Evolutionary conservation across 2,797 vertebrate species (phyloP).

Genomic region (Eulemur coronatus): DNA sequence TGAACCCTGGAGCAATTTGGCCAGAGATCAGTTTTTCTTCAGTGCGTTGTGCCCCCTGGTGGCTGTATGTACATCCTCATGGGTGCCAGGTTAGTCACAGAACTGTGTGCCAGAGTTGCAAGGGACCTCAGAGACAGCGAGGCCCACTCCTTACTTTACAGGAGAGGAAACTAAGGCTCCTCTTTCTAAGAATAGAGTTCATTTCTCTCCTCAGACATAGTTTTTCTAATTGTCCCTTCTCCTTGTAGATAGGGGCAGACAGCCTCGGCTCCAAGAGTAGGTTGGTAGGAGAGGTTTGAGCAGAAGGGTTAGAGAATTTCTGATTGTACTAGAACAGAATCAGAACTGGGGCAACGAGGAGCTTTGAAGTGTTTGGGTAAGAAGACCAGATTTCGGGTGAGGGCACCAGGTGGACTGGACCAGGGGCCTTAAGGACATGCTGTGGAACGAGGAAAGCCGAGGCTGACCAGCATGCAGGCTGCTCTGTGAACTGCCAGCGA

Average conservation of each 20-base stretch:
- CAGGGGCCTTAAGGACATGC: background rate
- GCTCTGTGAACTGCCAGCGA: rapidly evolving
- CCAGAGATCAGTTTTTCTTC: background rate
- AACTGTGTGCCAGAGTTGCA: no score
- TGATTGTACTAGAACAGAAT: background rate
- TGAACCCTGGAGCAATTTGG: background rate
- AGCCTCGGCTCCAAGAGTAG: background rate
- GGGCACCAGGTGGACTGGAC: background rate
- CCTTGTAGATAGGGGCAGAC: background rate
- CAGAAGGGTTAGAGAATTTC: background rate
- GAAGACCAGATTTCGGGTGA: background rate
- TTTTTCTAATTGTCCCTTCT: background rate
- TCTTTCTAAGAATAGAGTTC: background rate
- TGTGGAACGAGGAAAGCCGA: background rate
- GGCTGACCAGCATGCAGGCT: background rate
- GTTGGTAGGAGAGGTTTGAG: background rate
- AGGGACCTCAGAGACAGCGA: background rate
- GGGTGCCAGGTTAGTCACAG: no score
- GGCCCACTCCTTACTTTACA: background rate
- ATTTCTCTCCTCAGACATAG: background rate
- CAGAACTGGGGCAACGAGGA: background rate
- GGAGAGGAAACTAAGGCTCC: background rate
- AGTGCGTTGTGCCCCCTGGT: constrained; percentile 62
- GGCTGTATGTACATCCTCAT: background rate
- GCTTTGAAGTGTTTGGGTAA: background rate